A percentile compares a stretch with the other conserved stretches of the same genome.
These are phyloP conservation scores for Antheraea yamamai DNA, from an alignment of 2,888 invertebrate species.

Conservation along the genomic window DNA sequence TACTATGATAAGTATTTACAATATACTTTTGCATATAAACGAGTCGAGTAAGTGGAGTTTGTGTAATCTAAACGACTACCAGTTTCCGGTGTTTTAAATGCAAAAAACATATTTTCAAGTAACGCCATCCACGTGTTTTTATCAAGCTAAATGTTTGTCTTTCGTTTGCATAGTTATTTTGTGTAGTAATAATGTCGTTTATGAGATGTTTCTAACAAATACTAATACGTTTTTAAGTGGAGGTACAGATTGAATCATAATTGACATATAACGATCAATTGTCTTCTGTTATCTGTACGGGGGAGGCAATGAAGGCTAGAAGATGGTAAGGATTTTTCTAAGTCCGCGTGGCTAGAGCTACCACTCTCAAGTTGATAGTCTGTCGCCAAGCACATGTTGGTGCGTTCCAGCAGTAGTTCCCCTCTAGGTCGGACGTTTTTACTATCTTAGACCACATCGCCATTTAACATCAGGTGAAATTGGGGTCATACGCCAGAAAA, in stretches of 20 bases:
- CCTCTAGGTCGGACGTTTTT: too few relatives aligned
- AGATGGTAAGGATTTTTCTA: too few relatives aligned
- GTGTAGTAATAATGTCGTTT: background rate
- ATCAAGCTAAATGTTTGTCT: background rate
- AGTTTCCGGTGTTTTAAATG: constrained; percentile 9
- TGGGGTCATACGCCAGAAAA: background rate
- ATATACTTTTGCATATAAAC: constrained; percentile 18
- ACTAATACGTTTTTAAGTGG: background rate
- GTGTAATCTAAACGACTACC: constrained; percentile 20
- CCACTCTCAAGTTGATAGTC: too few relatives aligned
- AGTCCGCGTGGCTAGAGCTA: too few relatives aligned
- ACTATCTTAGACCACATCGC: too few relatives aligned
- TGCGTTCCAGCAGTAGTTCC: too few relatives aligned
- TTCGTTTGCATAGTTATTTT: background rate
- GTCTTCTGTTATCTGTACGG: background rate
- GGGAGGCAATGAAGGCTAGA: too few relatives aligned
- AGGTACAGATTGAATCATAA: background rate
- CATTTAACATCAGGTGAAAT: background rate
- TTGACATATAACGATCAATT: background rate
- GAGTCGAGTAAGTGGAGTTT: constrained; percentile 3
- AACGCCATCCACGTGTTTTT: background rate
- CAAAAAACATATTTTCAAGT: background rate
- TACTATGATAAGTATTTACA: constrained; percentile 16
- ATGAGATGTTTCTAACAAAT: background rate
- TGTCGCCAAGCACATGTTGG: too few relatives aligned